These are phyloP conservation scores for Delichon dasypus DNA, from an alignment of 2,797 vertebrate species.

Conservation along the genomic window DNA sequence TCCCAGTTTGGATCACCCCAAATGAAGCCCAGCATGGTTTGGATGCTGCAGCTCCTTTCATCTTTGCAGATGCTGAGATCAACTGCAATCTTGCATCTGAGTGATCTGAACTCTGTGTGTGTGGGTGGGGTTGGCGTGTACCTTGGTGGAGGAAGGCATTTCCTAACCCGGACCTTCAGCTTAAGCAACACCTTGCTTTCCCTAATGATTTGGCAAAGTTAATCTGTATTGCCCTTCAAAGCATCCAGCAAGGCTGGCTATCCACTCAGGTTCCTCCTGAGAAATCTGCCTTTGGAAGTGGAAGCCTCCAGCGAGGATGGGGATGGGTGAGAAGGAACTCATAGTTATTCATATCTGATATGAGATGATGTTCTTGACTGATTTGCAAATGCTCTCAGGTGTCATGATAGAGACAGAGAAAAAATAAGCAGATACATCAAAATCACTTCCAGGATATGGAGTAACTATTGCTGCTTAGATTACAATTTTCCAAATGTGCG, in stretches of 20 bases:
- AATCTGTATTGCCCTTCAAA: conserved; percentile 25
- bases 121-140: background rate
- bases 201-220: conserved; percentile 34
- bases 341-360: conserved; percentile 35
- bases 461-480: background rate
- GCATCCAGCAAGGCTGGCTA: background rate
- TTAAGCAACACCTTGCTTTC: conserved; percentile 41
- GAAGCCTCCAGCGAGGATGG: background rate
- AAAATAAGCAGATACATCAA: background rate
- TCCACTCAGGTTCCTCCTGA: background rate
- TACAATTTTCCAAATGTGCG: background rate
- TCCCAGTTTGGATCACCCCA: background rate
- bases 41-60: conserved; percentile 43
- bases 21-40: background rate
- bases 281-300: conserved; percentile 3
- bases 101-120: background rate
- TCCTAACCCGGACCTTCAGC: conserved; percentile 36
- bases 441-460: conserved; percentile 1
- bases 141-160: background rate
- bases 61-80: conserved; percentile 24
- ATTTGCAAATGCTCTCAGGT: conserved; percentile 36
- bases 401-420: background rate
- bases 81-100: background rate
- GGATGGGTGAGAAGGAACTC: background rate
- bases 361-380: background rate